phyloP scores from a whole-genome alignment of 2,888 invertebrate genomes.

The Pecten maximus region DNA sequence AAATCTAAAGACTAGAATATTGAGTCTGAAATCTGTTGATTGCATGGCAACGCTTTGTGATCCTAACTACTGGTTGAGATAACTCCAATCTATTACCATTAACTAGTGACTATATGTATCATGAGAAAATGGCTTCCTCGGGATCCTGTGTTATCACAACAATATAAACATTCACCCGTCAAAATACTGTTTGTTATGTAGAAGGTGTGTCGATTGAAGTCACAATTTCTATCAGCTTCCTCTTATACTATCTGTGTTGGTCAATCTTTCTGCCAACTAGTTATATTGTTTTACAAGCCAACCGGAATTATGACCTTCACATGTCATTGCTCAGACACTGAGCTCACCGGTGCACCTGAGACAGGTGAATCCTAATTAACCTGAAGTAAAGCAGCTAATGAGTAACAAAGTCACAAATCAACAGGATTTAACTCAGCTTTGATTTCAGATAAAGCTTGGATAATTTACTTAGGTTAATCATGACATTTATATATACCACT shows the following conservation, averaged over 20 bases:
- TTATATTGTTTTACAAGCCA: not conserved
- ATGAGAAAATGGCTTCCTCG: not conserved
- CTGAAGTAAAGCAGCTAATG: not conserved
- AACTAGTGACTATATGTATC: not conserved
- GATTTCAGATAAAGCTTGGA: not conserved
- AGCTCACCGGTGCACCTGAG: not conserved
- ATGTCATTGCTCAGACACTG: not conserved
- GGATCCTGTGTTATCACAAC: not conserved
- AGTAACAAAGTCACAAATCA: not conserved
- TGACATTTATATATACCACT: too few species aligned
- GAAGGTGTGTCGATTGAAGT: not conserved
- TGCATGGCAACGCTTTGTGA: not conserved
- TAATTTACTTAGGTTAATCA: too few species aligned
- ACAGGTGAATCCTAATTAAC: not conserved
- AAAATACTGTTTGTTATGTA: not conserved
- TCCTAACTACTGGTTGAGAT: not conserved
- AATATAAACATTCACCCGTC: not conserved
- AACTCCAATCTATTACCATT: not conserved
- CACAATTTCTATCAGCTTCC: not conserved
- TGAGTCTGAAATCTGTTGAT: not conserved
- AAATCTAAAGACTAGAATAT: not conserved
- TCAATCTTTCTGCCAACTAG: not conserved
- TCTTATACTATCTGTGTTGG: not conserved
- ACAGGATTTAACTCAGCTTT: not conserved
- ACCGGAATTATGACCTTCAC: not conserved